Base-by-base conservation (phyloP, 2,888 invertebrate genomes). In the Drosophila putrida region DNA sequence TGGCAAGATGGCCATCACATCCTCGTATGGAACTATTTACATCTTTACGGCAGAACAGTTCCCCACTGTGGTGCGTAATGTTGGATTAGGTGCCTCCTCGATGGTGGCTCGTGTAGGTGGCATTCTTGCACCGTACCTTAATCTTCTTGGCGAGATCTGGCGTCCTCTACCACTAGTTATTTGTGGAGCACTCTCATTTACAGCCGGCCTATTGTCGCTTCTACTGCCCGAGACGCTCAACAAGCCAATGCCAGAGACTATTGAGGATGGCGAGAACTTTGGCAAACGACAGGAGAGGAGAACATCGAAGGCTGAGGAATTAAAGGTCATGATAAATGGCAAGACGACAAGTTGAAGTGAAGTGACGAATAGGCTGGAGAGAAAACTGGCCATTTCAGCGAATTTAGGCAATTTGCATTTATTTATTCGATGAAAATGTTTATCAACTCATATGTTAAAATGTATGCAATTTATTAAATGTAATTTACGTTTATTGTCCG, bases 61-160 rank as follows among this genome's bases (percentile, higher is more conserved):
- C 85, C 96, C 96, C 10, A 96, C 96, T 1, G 95, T 95, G 10
- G 95, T 96, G 35, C 94, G 98, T 47, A 98, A 98, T 91, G 95
- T 97, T 38, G 98, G 97, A 0, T 95, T 98, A 58, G 98, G 98
- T 0, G 94, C 96, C 8, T 95, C 97, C 13, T 98, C 97, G 0
- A 97, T 97, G 94, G 95, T 96, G 63, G 98, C 98, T 0, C 94
- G 98, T 82, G 93, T 98, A 71, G 98, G 98, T n/a, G 92, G 93
- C 41, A 92, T 93, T 28, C 69, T 92, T 64, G 92, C 98, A 0
- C 97, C 98, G 0, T 97, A 96, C 87, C 94, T 98, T 0, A 96
- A 97, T 41, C 94, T 96, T 6, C 91, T 96, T 73, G 93, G 93
- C 9, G 92, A 93, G 51, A 93, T 94, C 1, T 94, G 94, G 90